Evolutionary conservation across 2,888 invertebrate genomes (phyloP), one percentile per base, ranked within the genome.

Genomic region (Pharmacophagus antenor): DNA sequence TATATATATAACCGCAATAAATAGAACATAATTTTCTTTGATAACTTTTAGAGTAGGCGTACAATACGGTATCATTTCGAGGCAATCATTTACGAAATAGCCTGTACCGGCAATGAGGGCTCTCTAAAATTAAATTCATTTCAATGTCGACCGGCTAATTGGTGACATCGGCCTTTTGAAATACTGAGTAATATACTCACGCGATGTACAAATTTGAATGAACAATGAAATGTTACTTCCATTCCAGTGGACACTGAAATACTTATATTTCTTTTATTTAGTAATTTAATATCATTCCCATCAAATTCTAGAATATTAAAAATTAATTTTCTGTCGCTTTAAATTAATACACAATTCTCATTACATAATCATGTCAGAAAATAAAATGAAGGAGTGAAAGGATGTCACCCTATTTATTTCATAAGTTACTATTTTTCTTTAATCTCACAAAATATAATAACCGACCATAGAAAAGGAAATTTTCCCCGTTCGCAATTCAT

Each of bases 91-190:
- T 58, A 51, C 22, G 22, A 22, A 58, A 58, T 51, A n/a, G 46
- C 21, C 25, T 18, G 50, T 22, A 17, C 44, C 1, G 37, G 27
- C 31, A 12, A 17, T 27, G 25, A 44, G 51, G 27, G 46, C 31
- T 21, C 44, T 57, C 57, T 31, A 50, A 51, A 57, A 57, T 51
- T 57, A 31, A 46, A 57, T 51, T 57, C 31, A 57, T 57, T 57
- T 57, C 57, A 57, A 46, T 51, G 57, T 46, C 51, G 31, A 51
- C 46, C 31, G 31, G 31, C 46, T 57, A 57, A 57, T 57, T 57
- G 57, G 51, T 57, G 57, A 51, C 57, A 50, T 57, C 18, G 22
- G 31, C 31, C 31, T 31, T 46, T 31, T 57, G 20, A 50, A n/a
- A 46, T 57, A 46, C 17, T n/a, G 49, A 21, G 51, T 51, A 18